Percentiles rank a stretch among this genome's conserved stretches.
Evolutionary conservation across 2,797 vertebrate genomes (phyloP).

Genomic region (Rachycentron canadum): DNA sequence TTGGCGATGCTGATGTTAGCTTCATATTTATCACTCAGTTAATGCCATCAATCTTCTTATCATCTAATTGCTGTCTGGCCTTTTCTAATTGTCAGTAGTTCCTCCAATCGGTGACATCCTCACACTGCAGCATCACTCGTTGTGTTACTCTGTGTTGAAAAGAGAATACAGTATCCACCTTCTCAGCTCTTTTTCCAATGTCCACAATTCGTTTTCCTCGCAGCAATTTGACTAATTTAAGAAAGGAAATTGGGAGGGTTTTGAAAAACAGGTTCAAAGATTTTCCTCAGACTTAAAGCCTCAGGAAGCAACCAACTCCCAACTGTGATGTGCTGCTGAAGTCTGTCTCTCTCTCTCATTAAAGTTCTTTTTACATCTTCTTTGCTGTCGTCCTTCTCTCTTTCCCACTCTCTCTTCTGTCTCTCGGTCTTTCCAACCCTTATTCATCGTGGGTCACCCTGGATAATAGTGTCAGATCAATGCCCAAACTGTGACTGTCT

Average conservation of each 20-base stretch:
- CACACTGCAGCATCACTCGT: not conserved
- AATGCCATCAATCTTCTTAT: not conserved
- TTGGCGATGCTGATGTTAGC: not conserved
- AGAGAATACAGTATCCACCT: not conserved
- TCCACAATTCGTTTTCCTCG: conserved; percentile 8
- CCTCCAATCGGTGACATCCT: not conserved
- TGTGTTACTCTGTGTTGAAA: not conserved
- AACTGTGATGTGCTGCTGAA: conserved; percentile 47
- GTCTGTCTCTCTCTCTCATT: conserved; percentile 48
- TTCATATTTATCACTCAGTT: not conserved
- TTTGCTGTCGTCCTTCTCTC: conserved; percentile 25
- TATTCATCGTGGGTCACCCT: conserved; percentile 50
- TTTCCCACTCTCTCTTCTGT: not conserved
- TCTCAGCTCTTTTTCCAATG: conserved; percentile 6
- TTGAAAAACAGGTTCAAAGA: conserved; percentile 39
- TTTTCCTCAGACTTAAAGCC: conserved; percentile 36
- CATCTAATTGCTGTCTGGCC: not conserved
- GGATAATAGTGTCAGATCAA: conserved; percentile 55
- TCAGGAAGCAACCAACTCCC: conserved; percentile 47
- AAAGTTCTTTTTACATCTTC: conserved; percentile 49
- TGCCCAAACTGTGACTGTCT: conserved; percentile 40
- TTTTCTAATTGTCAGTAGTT: not conserved
- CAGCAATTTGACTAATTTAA: conserved; percentile 43
- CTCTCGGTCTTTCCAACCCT: conserved; percentile 30
- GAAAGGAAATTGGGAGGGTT: conserved; percentile 42